Percentiles rank a stretch among this genome's conserved stretches.
These are phyloP conservation scores for Agelastica alni DNA, from an alignment of 2,888 invertebrate genomes.

Conservation along the genomic window DNA sequence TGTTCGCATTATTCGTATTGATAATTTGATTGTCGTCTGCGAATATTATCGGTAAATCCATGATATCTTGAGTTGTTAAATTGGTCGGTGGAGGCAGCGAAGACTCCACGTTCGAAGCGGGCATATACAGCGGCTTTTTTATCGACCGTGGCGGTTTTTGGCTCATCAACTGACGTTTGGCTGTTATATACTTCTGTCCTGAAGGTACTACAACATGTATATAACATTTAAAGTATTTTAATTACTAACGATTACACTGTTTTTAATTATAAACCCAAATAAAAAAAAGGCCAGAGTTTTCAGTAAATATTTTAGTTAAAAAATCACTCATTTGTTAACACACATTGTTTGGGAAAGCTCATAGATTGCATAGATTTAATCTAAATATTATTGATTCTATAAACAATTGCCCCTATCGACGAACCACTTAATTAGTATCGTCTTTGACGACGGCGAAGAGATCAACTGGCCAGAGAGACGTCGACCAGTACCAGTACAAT, in stretches of 20 bases:
- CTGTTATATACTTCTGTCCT: conserved; percentile 50
- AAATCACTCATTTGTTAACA: neutral
- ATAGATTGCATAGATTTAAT: too few species aligned
- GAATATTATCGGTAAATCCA: conserved; percentile 69
- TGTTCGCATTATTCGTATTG: conserved; percentile 33
- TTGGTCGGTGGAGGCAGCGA: conserved; percentile 55
- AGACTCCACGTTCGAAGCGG: conserved; percentile 29
- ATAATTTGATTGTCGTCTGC: conserved; percentile 61
- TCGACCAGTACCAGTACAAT: too few species aligned
- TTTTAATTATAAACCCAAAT: too few species aligned
- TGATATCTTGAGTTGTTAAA: conserved; percentile 61
- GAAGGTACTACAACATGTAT: conserved; percentile 12
- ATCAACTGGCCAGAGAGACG: too few species aligned
- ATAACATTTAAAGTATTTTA: too few species aligned
- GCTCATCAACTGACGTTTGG: conserved; percentile 49
- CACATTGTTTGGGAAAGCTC: too few species aligned
- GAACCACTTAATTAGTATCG: neutral
- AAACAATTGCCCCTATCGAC: too few species aligned
- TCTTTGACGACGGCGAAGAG: conserved; percentile 14
- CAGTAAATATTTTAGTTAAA: neutral
- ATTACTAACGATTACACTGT: too few species aligned
- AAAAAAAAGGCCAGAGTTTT: conserved; percentile 18
- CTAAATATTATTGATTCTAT: too few species aligned
- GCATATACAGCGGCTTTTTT: conserved; percentile 26
- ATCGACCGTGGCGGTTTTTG: conserved; percentile 42